Evolutionary conservation across 2,888 invertebrate species (phyloP).

Genomic region (Ennomos quercinarius): DNA sequence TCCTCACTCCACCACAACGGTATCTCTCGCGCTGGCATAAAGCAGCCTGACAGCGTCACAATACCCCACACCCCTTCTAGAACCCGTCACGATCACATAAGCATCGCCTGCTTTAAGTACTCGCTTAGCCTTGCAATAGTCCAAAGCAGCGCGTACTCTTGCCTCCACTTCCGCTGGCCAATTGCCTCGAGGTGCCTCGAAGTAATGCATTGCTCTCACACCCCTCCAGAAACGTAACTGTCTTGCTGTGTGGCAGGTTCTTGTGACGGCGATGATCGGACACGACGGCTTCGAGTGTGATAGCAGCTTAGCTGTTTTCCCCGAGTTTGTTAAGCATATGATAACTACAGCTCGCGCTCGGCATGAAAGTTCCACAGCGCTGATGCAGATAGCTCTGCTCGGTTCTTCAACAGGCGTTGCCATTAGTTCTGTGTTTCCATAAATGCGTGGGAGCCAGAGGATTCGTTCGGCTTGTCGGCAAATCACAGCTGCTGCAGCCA

Average conservation of each 20-base stretch:
- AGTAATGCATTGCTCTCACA: slow-evolving; percentile 82
- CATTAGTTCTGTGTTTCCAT: slow-evolving; percentile 88
- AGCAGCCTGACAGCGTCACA: slow-evolving; percentile 72
- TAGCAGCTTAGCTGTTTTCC: slow-evolving; percentile 89
- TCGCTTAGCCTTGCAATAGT: slow-evolving; percentile 77
- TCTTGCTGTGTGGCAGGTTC: slow-evolving; percentile 88
- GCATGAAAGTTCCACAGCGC: slow-evolving; percentile 73
- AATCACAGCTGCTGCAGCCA: slow-evolving; percentile 89
- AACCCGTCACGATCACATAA: slow-evolving; percentile 71
- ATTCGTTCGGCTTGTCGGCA: slow-evolving; percentile 95
- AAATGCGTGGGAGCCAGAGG: slow-evolving; percentile 91
- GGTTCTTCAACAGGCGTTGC: slow-evolving; percentile 84
- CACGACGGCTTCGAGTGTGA: slow-evolving; percentile 89
- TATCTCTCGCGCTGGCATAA: slow-evolving; percentile 72
- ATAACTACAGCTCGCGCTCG: slow-evolving; percentile 81
- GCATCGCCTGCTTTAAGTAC: slow-evolving; percentile 72
- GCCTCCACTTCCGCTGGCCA: slow-evolving; percentile 72
- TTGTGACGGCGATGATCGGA: slow-evolving; percentile 90
- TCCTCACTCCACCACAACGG: slow-evolving; percentile 44
- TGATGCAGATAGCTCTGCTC: slow-evolving; percentile 80
- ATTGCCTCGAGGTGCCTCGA: slow-evolving; percentile 61
- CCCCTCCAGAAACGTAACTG: slow-evolving; percentile 84
- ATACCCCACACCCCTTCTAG: slow-evolving; percentile 73
- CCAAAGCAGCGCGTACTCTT: slow-evolving; percentile 69
- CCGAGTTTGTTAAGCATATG: slow-evolving; percentile 91